Conservation (phyloP, 2,888 invertebrate species). For the Drosophila buzzatii region DNA sequence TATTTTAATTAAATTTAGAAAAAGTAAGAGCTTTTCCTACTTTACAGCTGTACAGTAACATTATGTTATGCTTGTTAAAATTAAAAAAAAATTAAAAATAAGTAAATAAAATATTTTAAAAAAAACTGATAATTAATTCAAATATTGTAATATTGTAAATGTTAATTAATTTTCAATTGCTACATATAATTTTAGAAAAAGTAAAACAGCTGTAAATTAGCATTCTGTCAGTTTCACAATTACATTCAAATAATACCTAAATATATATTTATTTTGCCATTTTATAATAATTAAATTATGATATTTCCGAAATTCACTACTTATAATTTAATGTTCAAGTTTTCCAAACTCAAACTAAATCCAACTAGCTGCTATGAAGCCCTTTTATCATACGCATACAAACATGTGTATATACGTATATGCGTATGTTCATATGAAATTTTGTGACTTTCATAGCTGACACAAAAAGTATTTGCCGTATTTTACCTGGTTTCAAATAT, state of each 20-base stretch:
- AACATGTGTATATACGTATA: background rate
- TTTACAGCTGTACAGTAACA: too few species aligned
- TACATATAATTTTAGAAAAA: too few species aligned
- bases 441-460: conserved; percentile 24
- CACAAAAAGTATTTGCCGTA: conserved; percentile 53
- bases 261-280: background rate
- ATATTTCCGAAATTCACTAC: background rate
- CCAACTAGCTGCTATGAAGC: background rate
- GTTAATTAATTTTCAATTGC: too few species aligned
- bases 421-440: conserved; percentile 4
- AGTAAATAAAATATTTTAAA: too few species aligned
- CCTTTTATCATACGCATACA: background rate
- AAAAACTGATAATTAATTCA: background rate
- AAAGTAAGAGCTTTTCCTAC: background rate
- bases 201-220: background rate
- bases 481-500: conserved; percentile 51
- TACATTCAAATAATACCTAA: background rate
- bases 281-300: too few species aligned
- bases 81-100: too few species aligned
- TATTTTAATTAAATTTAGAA: background rate
- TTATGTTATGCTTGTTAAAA: too few species aligned
- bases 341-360: background rate
- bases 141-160: too few species aligned
- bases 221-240: background rate
- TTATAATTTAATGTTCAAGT: background rate